Evolutionary conservation across 2,113 vertebrate genomes (phyloP).

Genomic region (Phylloscopus trochiloides): DNA sequence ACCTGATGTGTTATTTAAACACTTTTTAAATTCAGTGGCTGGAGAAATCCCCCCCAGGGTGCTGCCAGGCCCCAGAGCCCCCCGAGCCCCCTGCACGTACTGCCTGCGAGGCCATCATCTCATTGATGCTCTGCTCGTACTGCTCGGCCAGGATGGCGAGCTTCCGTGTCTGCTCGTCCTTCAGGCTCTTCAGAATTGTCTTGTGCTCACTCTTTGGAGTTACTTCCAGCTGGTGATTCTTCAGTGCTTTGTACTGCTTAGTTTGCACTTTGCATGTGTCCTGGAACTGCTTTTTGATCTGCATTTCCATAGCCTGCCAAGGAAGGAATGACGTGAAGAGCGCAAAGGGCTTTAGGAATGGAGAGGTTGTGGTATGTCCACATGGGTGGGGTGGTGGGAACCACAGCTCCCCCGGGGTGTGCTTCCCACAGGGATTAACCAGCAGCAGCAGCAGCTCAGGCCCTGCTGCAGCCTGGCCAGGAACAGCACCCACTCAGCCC

Average conservation of each 20-base stretch:
- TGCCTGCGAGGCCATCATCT: conserved; percentile 99
- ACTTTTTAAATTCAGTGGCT: accelerated
- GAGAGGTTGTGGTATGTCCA: background rate
- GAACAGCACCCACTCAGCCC: background rate
- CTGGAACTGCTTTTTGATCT: conserved; percentile 99
- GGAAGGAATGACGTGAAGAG: background rate
- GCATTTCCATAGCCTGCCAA: conserved; percentile 93
- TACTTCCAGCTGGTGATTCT: conserved; percentile 99
- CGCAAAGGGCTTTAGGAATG: background rate
- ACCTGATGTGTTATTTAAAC: background rate
- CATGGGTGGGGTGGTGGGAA: background rate
- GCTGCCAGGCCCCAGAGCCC: background rate
- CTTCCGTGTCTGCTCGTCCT: conserved; percentile 98
- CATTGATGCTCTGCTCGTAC: conserved; percentile 99
- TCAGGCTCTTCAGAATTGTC: conserved; percentile 94
- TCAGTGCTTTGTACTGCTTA: conserved; percentile 99
- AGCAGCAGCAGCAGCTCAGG: background rate
- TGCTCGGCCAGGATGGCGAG: conserved; percentile 97
- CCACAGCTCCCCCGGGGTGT: background rate
- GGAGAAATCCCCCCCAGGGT: background rate
- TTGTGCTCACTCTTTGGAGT: conserved; percentile 99
- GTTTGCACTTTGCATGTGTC: conserved; percentile 99
- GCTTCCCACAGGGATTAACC: accelerated
- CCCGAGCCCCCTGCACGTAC: conserved; percentile 69
- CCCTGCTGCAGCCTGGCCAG: background rate